Conservation (phyloP, 2,888 invertebrate species). For the Deilephila elpenor region DNA sequence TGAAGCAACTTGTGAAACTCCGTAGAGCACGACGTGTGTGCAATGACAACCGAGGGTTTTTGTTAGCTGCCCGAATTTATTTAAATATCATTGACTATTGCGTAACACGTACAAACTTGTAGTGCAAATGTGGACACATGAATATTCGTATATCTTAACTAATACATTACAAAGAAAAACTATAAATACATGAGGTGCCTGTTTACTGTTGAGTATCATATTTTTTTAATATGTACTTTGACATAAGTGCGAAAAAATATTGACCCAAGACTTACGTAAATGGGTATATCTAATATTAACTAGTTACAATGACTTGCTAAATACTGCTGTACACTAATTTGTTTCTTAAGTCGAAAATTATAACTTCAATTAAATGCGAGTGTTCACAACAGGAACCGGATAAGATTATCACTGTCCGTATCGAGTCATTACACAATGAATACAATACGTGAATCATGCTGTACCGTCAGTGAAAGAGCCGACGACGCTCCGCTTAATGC, state of each 20-base stretch:
- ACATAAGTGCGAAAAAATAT: too few relatives aligned
- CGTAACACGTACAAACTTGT: neutral
- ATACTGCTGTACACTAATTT: neutral
- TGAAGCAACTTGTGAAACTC: constrained; percentile 3
- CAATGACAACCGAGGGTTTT: constrained; percentile 29
- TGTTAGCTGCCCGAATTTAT: constrained; percentile 8
- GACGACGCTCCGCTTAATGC: neutral
- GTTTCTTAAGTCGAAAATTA: neutral
- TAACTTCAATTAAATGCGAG: neutral
- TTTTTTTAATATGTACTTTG: too few relatives aligned
- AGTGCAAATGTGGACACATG: constrained; percentile 19
- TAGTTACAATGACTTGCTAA: neutral
- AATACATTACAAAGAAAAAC: neutral
- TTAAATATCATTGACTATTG: neutral
- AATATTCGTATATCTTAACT: neutral
- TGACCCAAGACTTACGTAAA: too few relatives aligned
- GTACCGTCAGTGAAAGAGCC: constrained; percentile 9
- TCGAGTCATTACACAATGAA: neutral
- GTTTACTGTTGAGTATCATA: too few relatives aligned
- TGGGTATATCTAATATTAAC: too few relatives aligned
- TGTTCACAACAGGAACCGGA: neutral
- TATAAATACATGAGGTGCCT: neutral
- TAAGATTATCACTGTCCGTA: constrained; percentile 1
- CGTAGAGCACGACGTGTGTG: neutral
- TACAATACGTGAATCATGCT: constrained; percentile 1